These are phyloP conservation scores for Pemphredon lugubris DNA, from an alignment of 2,888 invertebrate genomes.

Conservation along the genomic window DNA sequence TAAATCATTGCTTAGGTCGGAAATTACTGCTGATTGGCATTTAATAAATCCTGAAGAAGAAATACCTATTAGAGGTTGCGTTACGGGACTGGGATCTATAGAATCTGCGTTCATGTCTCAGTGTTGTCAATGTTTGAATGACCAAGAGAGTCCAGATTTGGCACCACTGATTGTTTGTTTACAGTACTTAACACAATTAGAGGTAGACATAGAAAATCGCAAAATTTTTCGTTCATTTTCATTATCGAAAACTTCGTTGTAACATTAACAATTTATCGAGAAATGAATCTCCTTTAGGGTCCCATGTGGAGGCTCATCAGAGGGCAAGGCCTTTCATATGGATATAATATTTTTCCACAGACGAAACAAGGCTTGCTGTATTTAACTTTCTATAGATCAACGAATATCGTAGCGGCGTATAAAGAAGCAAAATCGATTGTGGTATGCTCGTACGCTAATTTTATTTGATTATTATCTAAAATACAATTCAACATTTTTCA, in stretches of 20 bases:
- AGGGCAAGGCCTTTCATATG: slow-evolving; percentile 92
- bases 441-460: slow-evolving; percentile 81
- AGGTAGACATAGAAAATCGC: slow-evolving; percentile 82
- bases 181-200: slow-evolving; percentile 93
- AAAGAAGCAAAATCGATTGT: slow-evolving; percentile 89
- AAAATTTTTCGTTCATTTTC: too few relatives aligned
- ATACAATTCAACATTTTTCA: too few relatives aligned
- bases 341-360: slow-evolving; percentile 86
- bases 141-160: slow-evolving; percentile 85
- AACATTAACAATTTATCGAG: neutral
- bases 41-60: slow-evolving; percentile 78
- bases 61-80: slow-evolving; percentile 83
- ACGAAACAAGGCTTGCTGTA: slow-evolving; percentile 88
- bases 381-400: slow-evolving; percentile 88
- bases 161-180: slow-evolving; percentile 90
- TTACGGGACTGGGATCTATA: slow-evolving; percentile 90
- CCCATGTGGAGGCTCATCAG: slow-evolving; percentile 94
- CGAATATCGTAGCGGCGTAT: slow-evolving; percentile 90
- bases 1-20: slow-evolving; percentile 74
- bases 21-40: slow-evolving; percentile 81
- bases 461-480: too few relatives aligned
- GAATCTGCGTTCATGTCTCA: slow-evolving; percentile 90
- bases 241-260: too few relatives aligned
- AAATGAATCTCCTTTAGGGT: slow-evolving; percentile 83
- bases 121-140: slow-evolving; percentile 85